Base-by-base conservation (phyloP, 2,888 invertebrate species). In the Uropetala carovei region DNA sequence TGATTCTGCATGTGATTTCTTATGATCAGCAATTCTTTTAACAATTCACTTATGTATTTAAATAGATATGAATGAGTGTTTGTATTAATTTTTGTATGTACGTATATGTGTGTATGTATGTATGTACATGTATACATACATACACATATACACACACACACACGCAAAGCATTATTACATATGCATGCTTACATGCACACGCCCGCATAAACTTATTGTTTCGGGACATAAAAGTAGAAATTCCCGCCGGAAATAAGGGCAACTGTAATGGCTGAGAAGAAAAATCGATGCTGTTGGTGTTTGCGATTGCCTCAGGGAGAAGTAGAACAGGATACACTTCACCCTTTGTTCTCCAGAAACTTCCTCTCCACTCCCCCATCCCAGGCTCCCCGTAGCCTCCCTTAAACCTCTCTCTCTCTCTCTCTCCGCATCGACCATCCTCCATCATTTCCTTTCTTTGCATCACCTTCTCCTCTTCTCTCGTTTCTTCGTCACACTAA, bases 261-360 rank as follows among this genome's bases (percentile, higher is more conserved):
- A 89, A 89, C 64, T 22, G 86, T 27, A 60, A 86, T 86, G 43
- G n/a, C 60, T 60, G 43, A n/a, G 13, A 68, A 60, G 64, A 64
- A 89, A 89, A 64, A 89, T 89, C 89, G 89, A 89, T 89, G 89
- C 18, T 68, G 89, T 64, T 89, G 64, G 89, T 89, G 89, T 89
- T 89, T 89, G 64, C 89, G 43, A 89, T 68, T 68, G 89, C 89
- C 89, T 27, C 30, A 16, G 89, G 86, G 60, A 86, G 59, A 86
- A 58, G 22, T 16, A 27, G 27, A 30, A 30, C 27, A 16, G 16
- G 59, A 59, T 16, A 27, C 30, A 22, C 59, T 30, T 59, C 30
- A 16, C 27, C 14, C 30, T 30, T 86, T 59, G 30, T 18, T 30
- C 86, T 60, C 59, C 13, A 13, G 27, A 13, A 81, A 5, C 43